Evolutionary conservation across 35 echinoderm and acorn worm genomes (phyloP), one percentile per base, ranked within the genome.

Genomic region (Hemicentrotus pulcherrimus): DNA sequence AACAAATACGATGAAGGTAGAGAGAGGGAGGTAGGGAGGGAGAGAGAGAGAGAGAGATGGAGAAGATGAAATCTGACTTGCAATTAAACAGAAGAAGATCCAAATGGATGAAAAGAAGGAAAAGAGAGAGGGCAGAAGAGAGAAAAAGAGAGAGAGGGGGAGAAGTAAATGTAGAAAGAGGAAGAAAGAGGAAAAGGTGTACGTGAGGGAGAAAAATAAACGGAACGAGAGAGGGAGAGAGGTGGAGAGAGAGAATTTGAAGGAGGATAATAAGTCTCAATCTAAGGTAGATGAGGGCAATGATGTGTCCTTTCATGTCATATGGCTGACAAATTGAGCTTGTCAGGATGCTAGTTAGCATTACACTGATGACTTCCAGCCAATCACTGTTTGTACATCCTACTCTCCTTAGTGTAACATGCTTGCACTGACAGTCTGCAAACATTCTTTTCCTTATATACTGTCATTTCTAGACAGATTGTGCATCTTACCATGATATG

Each of bases 361-460:
- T 78, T 78, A 78, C 65, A 78, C 19, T 78, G 65, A 78, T 78
- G 65, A 78, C 65, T 78, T 78, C 65, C 65, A 78, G 65, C 65
- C 65, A 78, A 78, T 78, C 65, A 78, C 28, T 78, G 65, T 78
- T 78, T 78, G 65, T 78, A n/a, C 65, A 78, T 78, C 65, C 65
- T 78, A 22, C 65, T 78, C 65, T 78, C 65, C 28, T 78, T 78
- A 78, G 65, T 30, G 22, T 78, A 78, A 78, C 65, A 78, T 78
- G 65, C 28, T 78, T n/a, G 6, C 7, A 78, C 65, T 78, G 65
- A 78, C 65, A 78, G 65, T 78, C 65, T 78, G 65, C 18, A 78
- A 78, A 78, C 65, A 78, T 24, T 78, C 65, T 78, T 78, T 28
- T 24, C 65, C 22, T 78, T n/a, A 55, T 55, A 55, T 15, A 55